Percentiles rank a stretch among this genome's conserved stretches.
Evolutionary conservation across 2,113 vertebrate species (phyloP).

Genomic region (Lota lota): DNA sequence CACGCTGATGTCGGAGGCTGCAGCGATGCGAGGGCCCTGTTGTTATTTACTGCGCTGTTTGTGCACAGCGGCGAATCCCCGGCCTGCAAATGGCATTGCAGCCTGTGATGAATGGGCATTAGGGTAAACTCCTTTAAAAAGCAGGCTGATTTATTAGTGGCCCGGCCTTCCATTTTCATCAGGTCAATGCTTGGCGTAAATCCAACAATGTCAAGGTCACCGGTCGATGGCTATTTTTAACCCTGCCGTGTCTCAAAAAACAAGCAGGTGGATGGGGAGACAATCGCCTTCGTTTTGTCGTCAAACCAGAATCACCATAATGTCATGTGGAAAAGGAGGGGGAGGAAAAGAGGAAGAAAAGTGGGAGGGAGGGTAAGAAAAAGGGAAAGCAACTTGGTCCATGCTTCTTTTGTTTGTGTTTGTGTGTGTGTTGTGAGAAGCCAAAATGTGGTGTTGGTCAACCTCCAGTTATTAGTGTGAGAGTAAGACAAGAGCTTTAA

Average conservation of each 20-base stretch:
- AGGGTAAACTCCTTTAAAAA: conserved; percentile 99
- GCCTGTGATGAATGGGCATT: conserved; percentile 99
- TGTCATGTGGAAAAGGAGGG: background rate
- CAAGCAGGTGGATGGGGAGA: conserved; percentile 40
- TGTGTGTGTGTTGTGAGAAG: conserved; percentile 52
- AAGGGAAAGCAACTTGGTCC: conserved; percentile 14
- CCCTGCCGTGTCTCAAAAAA: conserved; percentile 53
- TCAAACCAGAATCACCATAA: conserved; percentile 38
- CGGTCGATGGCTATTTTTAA: conserved; percentile 91
- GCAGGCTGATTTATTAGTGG: conserved; percentile 97
- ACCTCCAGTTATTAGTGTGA: conserved; percentile 99
- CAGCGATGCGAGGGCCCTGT: conserved; percentile 86
- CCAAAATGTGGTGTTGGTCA: conserved; percentile 97
- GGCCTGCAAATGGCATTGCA: conserved; percentile 97
- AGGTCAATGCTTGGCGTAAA: conserved; percentile 98
- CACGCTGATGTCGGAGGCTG: conserved; percentile 85
- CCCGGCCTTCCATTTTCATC: conserved; percentile 97
- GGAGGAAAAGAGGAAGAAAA: conserved; percentile 1
- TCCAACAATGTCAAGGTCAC: conserved; percentile 99
- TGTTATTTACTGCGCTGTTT: conserved; percentile 99
- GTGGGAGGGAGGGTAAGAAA: conserved; percentile 5
- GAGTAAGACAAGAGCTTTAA: conserved; percentile 99
- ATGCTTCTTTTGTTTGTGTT: background rate
- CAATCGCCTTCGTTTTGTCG: conserved; percentile 43
- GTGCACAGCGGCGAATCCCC: conserved; percentile 86